Base-by-base conservation (phyloP, 2,888 invertebrate genomes). In the Eupithecia tripunctaria region DNA sequence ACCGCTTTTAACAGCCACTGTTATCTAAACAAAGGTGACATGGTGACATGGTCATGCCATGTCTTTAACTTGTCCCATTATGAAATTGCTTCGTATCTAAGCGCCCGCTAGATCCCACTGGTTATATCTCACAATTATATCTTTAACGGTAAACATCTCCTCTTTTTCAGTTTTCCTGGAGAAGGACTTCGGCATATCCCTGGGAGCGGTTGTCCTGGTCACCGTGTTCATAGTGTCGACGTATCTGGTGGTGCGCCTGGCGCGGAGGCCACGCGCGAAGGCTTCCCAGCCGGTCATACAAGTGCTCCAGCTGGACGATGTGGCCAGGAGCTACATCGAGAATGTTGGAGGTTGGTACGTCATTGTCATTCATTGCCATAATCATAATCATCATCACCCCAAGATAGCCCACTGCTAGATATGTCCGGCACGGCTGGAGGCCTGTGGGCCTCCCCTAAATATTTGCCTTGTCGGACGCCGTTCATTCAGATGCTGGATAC, bases 271-370 rank as follows among this genome's bases (percentile, higher is more conserved):
- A 2, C 84, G 93, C 7, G 64, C 79, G 47, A 93, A 93, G 78
- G 78, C 86, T 4, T 82, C 88, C 3, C 85, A 87, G 12, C 93
- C 92, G 0, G 91, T 94, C 79, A 92, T 94, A 77, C 94, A 94
- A 76, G 93, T 94, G 56, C 77, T 94, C 66, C 93, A 93, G 75
- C 84, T 94, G 0, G 94, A 93, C 51, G 94, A 94, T 64, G 90
- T 93, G 18, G 92, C 93, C 0, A 85, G 92, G 68, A 93, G 90
- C 79, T 94, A 92, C 71, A 76, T 93, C 70, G 93, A 93, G 73
- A 90, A 89, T 76, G 87, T 92, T 68, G 91, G 89, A 86, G 94
- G 93, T 93, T 72, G 79, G 84, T 82, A 80, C 78, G 80, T 80
- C 76, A 43, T 43, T 43, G 14, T 60, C 36, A 73, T 73, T 74